Base-by-base conservation (phyloP, 2,888 invertebrate genomes). In the Pristionchus maxplancki region DNA sequence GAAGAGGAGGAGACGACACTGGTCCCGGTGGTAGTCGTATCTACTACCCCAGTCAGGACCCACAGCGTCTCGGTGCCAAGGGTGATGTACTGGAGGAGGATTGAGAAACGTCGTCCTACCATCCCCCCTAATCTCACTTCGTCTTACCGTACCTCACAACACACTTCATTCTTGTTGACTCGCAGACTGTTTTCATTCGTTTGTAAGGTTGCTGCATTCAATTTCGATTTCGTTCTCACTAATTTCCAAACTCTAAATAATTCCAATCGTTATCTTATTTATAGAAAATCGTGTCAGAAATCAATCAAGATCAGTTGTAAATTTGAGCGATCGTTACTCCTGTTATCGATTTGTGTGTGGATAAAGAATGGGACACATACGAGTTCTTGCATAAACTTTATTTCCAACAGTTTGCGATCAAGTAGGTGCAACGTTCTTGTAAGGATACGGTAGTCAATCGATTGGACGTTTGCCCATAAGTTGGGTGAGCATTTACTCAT, bases 1-100 rank as follows among this genome's bases (percentile, higher is more conserved):
- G 28, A 9, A 28, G 40, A 71, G 82, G 71, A 50, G 86, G 53
- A 50, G 28, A 37, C 48, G 88, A 84, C 31, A 48, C 40, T 24
- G 85, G 85, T 1, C 62, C 58, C 4, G 53, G 71, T 13, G 48
- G 50, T n/a, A 71, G 84, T 1, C 96, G 96, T 0, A 96, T 96
- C 89, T 98, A 98, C 95, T 99, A 99, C 96, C 98, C 99, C 6
- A 98, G 98, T 94, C 99, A 99, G 95, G 99, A 99, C 96, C 99
- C 99, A 0, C 97, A 97, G 64, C 93, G 94, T 86, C 90, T 95
- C 50, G 95, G 95, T 53, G 92, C 94, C n/a, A 94, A 94, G 86
- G 94, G 94, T 8, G 94, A 93, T 74, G 90, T 92, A 40, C 89
- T 91, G 62, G 92, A 92, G 15, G 91, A 88, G 87, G 82, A 89